phyloP scores from a whole-genome alignment of 1,140 invertebrate genomes.

The Vollenhovia emeryi region DNA sequence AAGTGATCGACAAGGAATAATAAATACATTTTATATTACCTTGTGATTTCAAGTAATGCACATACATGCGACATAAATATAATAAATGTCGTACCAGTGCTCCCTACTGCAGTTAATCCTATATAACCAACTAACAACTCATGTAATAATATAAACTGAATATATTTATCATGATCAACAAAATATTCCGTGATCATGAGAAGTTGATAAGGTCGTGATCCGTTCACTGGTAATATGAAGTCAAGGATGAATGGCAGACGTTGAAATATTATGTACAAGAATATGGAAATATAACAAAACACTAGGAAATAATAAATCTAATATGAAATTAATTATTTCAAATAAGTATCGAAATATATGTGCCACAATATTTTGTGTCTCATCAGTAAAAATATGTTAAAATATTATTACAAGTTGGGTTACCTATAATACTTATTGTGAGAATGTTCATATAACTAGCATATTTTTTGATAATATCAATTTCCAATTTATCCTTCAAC shows the following conservation, averaged over 20 bases:
- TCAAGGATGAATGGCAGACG: constrained; percentile 9
- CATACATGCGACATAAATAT: not conserved
- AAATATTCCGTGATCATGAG: constrained; percentile 1
- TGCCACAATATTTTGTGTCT: no score
- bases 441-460: not conserved
- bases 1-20: not conserved
- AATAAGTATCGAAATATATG: no score
- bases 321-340: not conserved
- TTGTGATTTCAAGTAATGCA: constrained; percentile 29
- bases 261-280: not conserved
- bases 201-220: constrained; percentile 13
- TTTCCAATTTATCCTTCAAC: constrained; percentile 25
- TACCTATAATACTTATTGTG: not conserved
- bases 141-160: constrained; percentile 26
- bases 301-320: constrained; percentile 18
- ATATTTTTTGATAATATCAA: constrained; percentile 39
- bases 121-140: not conserved
- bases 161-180: constrained; percentile 31
- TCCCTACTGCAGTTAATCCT: not conserved
- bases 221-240: constrained; percentile 17
- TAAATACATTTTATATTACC: not conserved
- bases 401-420: not conserved
- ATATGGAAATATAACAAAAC: not conserved
- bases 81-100: not conserved
- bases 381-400: no score